Conservation (phyloP, 2,888 invertebrate species). For the Drosophila bunnanda region DNA sequence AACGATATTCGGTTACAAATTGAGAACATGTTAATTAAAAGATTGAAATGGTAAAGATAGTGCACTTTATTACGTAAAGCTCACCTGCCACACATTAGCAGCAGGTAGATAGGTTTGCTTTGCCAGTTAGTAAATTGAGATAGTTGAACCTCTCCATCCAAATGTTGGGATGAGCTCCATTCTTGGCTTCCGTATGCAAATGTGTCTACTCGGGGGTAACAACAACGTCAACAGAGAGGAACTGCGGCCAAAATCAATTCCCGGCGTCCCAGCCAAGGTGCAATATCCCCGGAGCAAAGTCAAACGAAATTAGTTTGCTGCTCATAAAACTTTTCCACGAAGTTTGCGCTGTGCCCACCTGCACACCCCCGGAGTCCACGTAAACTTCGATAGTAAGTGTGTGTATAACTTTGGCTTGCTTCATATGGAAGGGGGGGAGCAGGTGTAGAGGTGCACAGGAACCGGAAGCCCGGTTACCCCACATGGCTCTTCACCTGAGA, state of each 20-base stretch:
- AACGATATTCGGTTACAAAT: not conserved
- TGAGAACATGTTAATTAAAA: not conserved
- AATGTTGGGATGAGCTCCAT: not conserved
- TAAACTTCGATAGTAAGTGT: slow-evolving; percentile 11
- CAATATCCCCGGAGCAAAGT: slow-evolving; percentile 50
- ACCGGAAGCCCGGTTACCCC: slow-evolving; percentile 24
- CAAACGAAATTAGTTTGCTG: slow-evolving; percentile 68
- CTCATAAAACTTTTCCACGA: slow-evolving; percentile 69
- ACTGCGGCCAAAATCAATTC: slow-evolving; percentile 39
- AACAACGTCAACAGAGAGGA: slow-evolving; percentile 16
- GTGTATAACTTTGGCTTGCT: slow-evolving; percentile 30
- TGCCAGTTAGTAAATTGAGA: slow-evolving; percentile 8
- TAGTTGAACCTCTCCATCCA: not conserved
- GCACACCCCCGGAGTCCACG: not conserved
- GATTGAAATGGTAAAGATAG: not conserved
- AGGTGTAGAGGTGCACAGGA: not conserved
- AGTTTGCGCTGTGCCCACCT: slow-evolving; percentile 52
- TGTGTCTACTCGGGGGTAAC: slow-evolving; percentile 13
- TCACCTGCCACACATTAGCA: not conserved
- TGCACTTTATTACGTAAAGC: not conserved
- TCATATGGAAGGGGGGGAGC: slow-evolving; percentile 5
- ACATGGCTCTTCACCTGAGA: slow-evolving; percentile 34
- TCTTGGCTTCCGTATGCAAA: slow-evolving; percentile 22
- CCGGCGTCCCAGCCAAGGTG: slow-evolving; percentile 37
- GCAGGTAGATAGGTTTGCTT: not conserved